Percentiles rank a stretch among this genome's conserved stretches.
These are phyloP conservation scores for Onthophagus taurus DNA, from an alignment of 1,140 invertebrate genomes.

Conservation along the genomic window DNA sequence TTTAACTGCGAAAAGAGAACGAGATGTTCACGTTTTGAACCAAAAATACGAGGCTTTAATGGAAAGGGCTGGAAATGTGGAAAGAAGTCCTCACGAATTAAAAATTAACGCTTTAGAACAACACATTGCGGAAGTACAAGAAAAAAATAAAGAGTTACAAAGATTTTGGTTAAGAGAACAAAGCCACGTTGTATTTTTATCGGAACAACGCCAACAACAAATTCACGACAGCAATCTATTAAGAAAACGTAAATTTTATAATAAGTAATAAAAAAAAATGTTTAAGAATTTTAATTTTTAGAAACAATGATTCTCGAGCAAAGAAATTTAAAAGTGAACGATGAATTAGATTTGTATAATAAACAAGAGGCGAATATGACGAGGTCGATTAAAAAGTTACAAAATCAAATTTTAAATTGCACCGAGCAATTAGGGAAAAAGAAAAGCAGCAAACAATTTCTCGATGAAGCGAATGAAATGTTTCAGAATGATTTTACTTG, in stretches of 20 bases:
- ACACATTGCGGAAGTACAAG: conserved; percentile 46
- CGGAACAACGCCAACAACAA: conserved; percentile 54
- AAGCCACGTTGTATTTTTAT: conserved; percentile 54
- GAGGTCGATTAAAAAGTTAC: conserved; percentile 47
- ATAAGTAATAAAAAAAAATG: background rate
- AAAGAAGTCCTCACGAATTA: conserved; percentile 39
- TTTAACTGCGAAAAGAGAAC: no score
- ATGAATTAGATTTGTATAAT: conserved; percentile 48
- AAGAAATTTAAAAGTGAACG: conserved; percentile 57
- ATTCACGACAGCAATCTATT: conserved; percentile 54
- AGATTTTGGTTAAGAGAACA: conserved; percentile 67
- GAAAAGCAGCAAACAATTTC: conserved; percentile 44
- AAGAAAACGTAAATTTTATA: conserved; percentile 48
- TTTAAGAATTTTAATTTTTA: conserved; percentile 22
- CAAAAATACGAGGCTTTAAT: no score
- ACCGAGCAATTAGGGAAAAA: conserved; percentile 51
- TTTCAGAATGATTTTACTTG: conserved; percentile 46
- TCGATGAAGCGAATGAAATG: conserved; percentile 51
- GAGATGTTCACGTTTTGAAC: conserved; percentile 43
- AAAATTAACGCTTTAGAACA: conserved; percentile 52
- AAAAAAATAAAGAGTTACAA: conserved; percentile 52
- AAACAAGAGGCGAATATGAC: conserved; percentile 47
- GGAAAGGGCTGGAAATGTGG: no score
- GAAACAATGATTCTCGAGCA: conserved; percentile 66
- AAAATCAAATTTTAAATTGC: conserved; percentile 48